Percentiles rank a stretch among this genome's conserved stretches.
phyloP scores from a whole-genome alignment of 2,797 vertebrate species.

The Falco peregrinus region DNA sequence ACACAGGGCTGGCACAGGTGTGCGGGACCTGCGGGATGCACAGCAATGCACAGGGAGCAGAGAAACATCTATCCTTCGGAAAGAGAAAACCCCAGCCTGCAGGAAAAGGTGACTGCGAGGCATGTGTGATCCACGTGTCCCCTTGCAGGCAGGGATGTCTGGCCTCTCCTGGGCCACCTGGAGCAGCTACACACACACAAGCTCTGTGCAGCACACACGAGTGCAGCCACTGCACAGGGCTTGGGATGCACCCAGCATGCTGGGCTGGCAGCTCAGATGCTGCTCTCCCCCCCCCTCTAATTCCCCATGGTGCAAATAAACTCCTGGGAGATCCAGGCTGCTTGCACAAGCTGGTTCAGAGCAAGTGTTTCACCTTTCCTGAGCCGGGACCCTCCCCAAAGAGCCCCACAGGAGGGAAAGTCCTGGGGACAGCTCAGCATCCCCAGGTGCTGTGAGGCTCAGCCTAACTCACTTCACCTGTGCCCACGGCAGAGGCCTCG shows the following conservation, averaged over 20 bases:
- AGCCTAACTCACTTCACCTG: accelerated
- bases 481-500: accelerated
- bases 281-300: neutral
- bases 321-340: neutral
- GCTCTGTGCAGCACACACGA: neutral
- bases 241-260: neutral
- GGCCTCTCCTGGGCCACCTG: neutral
- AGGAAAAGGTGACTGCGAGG: neutral
- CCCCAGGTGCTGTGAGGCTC: neutral
- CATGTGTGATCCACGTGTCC: accelerated
- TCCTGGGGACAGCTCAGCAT: accelerated
- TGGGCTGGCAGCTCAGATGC: accelerated
- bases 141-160: neutral
- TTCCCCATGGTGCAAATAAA: accelerated
- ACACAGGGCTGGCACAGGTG: accelerated
- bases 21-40: neutral
- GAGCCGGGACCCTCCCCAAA: neutral
- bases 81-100: neutral
- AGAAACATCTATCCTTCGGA: neutral
- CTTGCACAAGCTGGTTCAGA: accelerated
- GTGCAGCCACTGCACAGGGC: neutral
- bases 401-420: accelerated
- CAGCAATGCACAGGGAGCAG: too few relatives aligned
- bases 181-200: neutral
- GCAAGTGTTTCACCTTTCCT: too few relatives aligned